A percentile compares a stretch with the other conserved stretches of the same genome.
Evolutionary conservation across 2,797 vertebrate genomes (phyloP).

Genomic region (Pseudomugil tenellus): DNA sequence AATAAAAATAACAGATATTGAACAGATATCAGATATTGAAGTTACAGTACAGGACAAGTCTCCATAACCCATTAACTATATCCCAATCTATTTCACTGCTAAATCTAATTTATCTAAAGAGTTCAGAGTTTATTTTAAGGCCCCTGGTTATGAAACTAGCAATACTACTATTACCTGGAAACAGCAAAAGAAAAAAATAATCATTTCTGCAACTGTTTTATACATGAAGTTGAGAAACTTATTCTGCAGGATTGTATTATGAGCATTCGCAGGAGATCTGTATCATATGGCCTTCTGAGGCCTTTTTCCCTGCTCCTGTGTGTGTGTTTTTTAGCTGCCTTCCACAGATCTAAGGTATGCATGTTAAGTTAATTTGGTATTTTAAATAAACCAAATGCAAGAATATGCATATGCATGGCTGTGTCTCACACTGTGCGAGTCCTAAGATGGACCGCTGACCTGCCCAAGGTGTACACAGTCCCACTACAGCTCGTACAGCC

Average conservation of each 20-base stretch:
- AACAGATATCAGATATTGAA: conserved; percentile 9
- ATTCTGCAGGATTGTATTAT: neutral
- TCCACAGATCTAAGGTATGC: neutral
- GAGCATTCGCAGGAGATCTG: neutral
- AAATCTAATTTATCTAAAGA: neutral
- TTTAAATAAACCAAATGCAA: neutral
- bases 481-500: neutral
- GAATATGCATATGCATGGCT: neutral
- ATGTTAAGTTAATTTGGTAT: neutral
- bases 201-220: neutral
- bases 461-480: neutral
- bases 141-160: conserved; percentile 4
- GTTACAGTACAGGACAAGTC: neutral
- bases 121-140: conserved; percentile 28
- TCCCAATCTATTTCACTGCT: neutral
- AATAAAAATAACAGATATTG: conserved; percentile 21
- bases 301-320: neutral
- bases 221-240: neutral
- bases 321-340: neutral
- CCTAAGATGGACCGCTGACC: neutral
- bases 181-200: conserved; percentile 20
- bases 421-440: neutral
- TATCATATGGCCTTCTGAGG: neutral
- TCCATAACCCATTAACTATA: neutral
- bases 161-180: conserved; percentile 12